Percentiles rank a stretch among this genome's conserved stretches.
phyloP scores from a whole-genome alignment of 2,888 invertebrate genomes.

The Eristalis arbustorum region DNA sequence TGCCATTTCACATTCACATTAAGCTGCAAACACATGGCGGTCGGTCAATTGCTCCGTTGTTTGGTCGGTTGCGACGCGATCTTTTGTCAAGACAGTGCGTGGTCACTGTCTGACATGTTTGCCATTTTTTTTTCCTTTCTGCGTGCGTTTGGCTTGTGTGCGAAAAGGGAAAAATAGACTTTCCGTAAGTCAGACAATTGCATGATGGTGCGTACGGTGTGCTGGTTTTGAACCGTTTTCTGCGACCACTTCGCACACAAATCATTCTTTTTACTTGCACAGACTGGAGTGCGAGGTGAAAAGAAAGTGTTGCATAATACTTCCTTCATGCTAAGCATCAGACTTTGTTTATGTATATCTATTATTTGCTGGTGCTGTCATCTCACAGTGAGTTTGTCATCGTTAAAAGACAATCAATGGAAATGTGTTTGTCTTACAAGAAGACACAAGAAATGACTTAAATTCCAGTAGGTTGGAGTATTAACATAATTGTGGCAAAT shows the following conservation, averaged over 20 bases:
- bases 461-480: background rate
- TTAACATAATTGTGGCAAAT: conserved; percentile 20
- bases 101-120: background rate
- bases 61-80: background rate
- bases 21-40: conserved; percentile 25
- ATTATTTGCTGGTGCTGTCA: no score
- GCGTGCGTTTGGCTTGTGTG: background rate
- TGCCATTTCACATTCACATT: conserved; percentile 45
- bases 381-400: conserved; percentile 35
- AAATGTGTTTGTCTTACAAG: background rate
- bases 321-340: conserved; percentile 58
- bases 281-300: conserved; percentile 11
- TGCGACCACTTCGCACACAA: conserved; percentile 52
- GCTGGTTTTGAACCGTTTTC: conserved; percentile 38
- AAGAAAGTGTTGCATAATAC: conserved; percentile 64
- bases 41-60: background rate
- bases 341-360: background rate
- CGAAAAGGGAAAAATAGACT: conserved; percentile 5
- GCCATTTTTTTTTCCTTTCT: conserved; percentile 5
- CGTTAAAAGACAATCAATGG: conserved; percentile 2
- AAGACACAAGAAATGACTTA: background rate
- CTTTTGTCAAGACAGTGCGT: conserved; percentile 26
- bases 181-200: conserved; percentile 35
- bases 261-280: conserved; percentile 30
- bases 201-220: conserved; percentile 59